A percentile compares a stretch with the other conserved stretches of the same genome.
These are phyloP conservation scores for Gymnoscopelus microlampas DNA, from an alignment of 2,797 vertebrate species.

Conservation along the genomic window DNA sequence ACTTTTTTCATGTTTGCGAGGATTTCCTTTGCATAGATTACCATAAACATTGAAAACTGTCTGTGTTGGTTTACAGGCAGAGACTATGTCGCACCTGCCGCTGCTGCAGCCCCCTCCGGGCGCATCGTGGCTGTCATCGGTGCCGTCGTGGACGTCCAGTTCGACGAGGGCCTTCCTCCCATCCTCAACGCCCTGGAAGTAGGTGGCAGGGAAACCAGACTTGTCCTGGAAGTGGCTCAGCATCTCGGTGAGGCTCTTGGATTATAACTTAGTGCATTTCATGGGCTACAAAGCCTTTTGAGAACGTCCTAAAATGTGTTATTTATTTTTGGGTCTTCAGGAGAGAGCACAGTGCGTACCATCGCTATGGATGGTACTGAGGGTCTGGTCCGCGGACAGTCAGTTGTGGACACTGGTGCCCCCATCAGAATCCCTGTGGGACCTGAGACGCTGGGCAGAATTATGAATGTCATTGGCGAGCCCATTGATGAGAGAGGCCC, in stretches of 20 bases:
- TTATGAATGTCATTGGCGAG: constrained; percentile 98
- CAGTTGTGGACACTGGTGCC: constrained; percentile 92
- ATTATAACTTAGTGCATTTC: neutral
- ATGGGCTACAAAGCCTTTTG: neutral
- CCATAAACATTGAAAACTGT: no score
- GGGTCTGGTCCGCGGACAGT: constrained; percentile 95
- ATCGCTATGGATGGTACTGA: constrained; percentile 98
- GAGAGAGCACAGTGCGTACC: constrained; percentile 95
- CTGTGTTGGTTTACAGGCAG: constrained; percentile 78
- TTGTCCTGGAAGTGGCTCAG: constrained; percentile 97
- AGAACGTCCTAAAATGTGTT: neutral
- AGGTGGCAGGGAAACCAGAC: constrained; percentile 88
- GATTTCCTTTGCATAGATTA: no score
- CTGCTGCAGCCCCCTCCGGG: constrained; percentile 72
- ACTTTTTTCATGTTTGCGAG: no score
- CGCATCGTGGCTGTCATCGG: constrained; percentile 96
- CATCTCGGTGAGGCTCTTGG: constrained; percentile 78
- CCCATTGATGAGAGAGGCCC: constrained; percentile 97
- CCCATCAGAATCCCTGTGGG: constrained; percentile 98
- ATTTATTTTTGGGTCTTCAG: constrained; percentile 60
- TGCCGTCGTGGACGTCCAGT: constrained; percentile 97
- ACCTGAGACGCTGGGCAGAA: constrained; percentile 94
- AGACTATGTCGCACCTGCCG: constrained; percentile 88
- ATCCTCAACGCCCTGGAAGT: constrained; percentile 97
- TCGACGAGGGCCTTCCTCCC: constrained; percentile 94